Conservation (phyloP, 2,797 vertebrate genomes). For the Eleutherodactylus coqui region DNA sequence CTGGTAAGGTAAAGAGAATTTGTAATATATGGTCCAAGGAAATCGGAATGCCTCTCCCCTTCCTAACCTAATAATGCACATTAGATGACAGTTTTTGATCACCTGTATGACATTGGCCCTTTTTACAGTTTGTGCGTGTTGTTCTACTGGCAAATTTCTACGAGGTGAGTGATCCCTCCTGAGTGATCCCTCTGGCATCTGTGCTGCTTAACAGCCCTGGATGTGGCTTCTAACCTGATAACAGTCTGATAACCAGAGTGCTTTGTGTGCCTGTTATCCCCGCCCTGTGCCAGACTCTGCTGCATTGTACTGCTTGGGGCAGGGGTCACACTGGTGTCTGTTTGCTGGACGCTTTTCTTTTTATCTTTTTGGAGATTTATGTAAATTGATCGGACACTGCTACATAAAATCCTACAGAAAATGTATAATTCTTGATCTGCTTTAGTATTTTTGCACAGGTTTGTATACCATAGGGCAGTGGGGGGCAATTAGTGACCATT, state of each 20-base stretch:
- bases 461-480: too few relatives aligned
- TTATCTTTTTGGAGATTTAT: background rate
- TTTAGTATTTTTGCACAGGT: background rate
- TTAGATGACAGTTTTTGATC: background rate
- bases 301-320: background rate
- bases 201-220: conserved; percentile 19
- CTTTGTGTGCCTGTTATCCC: conserved; percentile 17
- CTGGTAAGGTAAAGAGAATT: background rate
- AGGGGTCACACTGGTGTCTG: background rate
- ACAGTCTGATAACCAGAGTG: conserved; percentile 11
- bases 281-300: background rate
- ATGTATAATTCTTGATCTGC: background rate
- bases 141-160: conserved; percentile 73
- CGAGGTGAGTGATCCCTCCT: conserved; percentile 77
- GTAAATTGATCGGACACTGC: background rate
- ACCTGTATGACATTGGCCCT: conserved; percentile 61
- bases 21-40: background rate
- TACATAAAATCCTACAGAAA: background rate
- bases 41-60: background rate
- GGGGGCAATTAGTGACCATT: background rate
- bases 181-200: conserved; percentile 68
- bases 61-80: too few relatives aligned
- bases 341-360: background rate
- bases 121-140: conserved; percentile 79
- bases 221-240: background rate